Percentiles rank a stretch among this genome's conserved stretches.
phyloP scores from a whole-genome alignment of 2,113 vertebrate genomes.

The Ceyx melanurus region DNA sequence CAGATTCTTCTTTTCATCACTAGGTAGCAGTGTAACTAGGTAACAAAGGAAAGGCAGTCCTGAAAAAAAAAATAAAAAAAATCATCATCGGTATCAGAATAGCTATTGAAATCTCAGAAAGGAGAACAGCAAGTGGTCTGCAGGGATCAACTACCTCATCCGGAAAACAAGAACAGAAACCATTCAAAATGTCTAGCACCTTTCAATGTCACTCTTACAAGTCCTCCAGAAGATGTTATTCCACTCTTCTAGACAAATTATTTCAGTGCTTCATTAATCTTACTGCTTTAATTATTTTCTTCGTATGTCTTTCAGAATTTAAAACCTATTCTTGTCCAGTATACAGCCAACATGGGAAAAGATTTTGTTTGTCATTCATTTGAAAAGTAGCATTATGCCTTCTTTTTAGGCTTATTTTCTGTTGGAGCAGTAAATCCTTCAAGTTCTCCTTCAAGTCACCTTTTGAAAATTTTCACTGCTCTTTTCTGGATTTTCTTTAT shows the following conservation, averaged over 20 bases:
- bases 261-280: neutral
- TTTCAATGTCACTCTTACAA: neutral
- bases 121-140: neutral
- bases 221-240: neutral
- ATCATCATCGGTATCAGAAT: neutral
- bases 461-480: neutral
- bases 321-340: neutral
- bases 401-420: neutral
- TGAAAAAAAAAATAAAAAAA: neutral
- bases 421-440: neutral
- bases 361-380: neutral
- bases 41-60: neutral
- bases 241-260: neutral
- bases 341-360: neutral
- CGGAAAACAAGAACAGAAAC: neutral
- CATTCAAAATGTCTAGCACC: neutral
- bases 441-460: neutral
- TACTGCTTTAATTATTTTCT: neutral
- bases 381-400: neutral
- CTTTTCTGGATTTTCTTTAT: neutral
- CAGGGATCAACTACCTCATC: neutral
- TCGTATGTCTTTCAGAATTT: neutral
- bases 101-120: neutral
- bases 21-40: neutral
- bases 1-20: neutral